A percentile compares a stretch with the other conserved stretches of the same genome.
Conservation (phyloP, 2,888 invertebrate genomes). For the Agrilus cyanescens region DNA sequence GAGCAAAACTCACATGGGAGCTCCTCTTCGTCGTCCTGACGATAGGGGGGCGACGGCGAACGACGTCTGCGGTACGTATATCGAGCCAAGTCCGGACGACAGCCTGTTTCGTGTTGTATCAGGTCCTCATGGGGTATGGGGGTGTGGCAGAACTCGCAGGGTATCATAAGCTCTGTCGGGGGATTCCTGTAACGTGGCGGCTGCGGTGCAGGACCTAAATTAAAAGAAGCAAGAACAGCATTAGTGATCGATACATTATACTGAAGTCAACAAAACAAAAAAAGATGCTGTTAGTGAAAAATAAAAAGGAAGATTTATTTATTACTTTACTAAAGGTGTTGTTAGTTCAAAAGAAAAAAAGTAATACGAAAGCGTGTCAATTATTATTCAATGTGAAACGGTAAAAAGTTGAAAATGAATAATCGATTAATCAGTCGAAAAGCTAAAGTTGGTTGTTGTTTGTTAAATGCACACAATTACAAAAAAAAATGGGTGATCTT, state of each 20-base stretch:
- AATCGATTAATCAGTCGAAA: too few relatives aligned
- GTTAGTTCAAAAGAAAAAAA: background rate
- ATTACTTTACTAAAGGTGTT: background rate
- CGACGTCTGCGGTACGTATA: conserved; percentile 24
- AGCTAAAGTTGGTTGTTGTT: too few relatives aligned
- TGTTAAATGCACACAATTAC: too few relatives aligned
- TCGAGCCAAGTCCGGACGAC: conserved; percentile 34
- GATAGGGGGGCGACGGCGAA: conserved; percentile 20
- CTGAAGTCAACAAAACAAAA: background rate
- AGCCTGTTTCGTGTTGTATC: conserved; percentile 40
- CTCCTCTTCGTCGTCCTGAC: conserved; percentile 31
- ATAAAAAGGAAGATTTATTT: background rate
- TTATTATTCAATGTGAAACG: too few relatives aligned
- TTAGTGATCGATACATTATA: background rate
- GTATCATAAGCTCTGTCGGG: conserved; percentile 37
- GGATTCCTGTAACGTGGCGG: conserved; percentile 39
- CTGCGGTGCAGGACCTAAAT: conserved; percentile 34
- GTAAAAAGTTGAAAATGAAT: too few relatives aligned
- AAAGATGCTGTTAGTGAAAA: background rate
- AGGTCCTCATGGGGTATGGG: conserved; percentile 40
- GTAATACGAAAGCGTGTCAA: too few relatives aligned
- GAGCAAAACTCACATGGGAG: conserved; percentile 52
- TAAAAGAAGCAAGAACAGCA: background rate
- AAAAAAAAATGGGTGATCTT: too few relatives aligned
- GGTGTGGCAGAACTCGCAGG: conserved; percentile 45